Conservation (phyloP, 2,888 invertebrate genomes). For the Arrhopalites spinosus region DNA sequence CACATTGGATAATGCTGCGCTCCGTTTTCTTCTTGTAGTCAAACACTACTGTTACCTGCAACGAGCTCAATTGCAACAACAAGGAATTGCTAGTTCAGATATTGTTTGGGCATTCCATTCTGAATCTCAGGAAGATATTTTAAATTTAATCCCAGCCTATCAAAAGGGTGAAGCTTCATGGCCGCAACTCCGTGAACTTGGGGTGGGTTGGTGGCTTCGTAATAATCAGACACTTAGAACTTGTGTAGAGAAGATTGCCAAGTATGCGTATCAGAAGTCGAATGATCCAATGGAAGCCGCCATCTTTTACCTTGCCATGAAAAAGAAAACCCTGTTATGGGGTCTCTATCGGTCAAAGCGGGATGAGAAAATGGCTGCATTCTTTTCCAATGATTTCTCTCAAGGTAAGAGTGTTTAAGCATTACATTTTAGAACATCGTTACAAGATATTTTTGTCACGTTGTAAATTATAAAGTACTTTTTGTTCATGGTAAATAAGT, state of each 20-base stretch:
- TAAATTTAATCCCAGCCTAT: conserved; percentile 86
- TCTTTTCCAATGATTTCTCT: conserved; percentile 92
- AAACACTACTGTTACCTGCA: conserved; percentile 97
- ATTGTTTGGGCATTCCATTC: conserved; percentile 99
- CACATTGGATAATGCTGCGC: conserved; percentile 94
- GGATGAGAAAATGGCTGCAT: conserved; percentile 90
- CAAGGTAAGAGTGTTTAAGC: too few species aligned
- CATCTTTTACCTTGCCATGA: conserved; percentile 96
- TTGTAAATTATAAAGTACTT: too few species aligned
- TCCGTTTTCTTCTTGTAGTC: conserved; percentile 94
- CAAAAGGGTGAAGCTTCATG: conserved; percentile 85
- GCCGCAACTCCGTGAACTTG: conserved; percentile 86
- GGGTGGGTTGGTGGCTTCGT: conserved; percentile 96
- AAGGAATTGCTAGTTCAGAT: conserved; percentile 86
- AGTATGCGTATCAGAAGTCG: conserved; percentile 47
- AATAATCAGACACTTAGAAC: conserved; percentile 79
- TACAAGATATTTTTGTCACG: too few species aligned
- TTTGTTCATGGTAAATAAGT: too few species aligned
- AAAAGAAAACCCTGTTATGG: conserved; percentile 95
- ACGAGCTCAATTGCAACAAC: conserved; percentile 80
- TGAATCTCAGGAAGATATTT: conserved; percentile 92
- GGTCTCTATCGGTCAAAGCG: conserved; percentile 86
- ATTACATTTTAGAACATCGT: too few species aligned
- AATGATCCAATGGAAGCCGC: conserved; percentile 97
- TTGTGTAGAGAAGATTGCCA: conserved; percentile 77